Base-by-base conservation (phyloP, 1,140 invertebrate species). In the Drosophila funebris region DNA sequence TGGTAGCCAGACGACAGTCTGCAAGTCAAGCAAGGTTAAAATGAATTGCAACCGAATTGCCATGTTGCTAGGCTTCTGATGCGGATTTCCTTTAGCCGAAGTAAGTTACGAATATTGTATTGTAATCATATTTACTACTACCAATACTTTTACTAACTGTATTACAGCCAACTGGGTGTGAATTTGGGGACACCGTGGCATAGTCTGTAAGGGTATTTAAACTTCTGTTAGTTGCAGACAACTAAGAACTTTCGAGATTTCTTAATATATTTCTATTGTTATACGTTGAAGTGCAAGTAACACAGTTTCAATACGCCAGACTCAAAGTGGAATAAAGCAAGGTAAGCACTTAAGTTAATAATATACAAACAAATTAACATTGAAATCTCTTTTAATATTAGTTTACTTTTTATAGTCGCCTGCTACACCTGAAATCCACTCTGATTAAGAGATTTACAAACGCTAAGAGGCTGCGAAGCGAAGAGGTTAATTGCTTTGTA, bases 401-500 rank as follows among this genome's bases (percentile, higher is more conserved):
- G 46, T 56, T 56, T 37, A 43, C 16, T 29, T 39, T 52, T 8
- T n/a, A n/a, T n/a, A n/a, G n/a, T n/a, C n/a, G 18, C n/a, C 27
- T 56, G 56, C 20, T 8, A 16, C 31, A 57, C 18, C 27, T 67
- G 52, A 41, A 22, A 27, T 67, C 33, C 36, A 27, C 33, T 50
- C 44, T 53, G 62, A 72, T 76, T 73, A 72, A 61, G 69, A 54
- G 52, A 69, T 50, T 62, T 57, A 66, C 72, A 69, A 82, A 76
- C 41, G 52, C 44, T 63, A 72, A 66, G 76, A 74, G 78, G 64
- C 80, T 81, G 60, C 50, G 73, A 44, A 20, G 74, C 76, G 52
- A 52, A 78, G 80, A 84, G 82, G 81, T 85, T 87, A 84, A 84
- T 84, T 84, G 81, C 78, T 71, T 77, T 87, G 77, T 81, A 71